A percentile compares a stretch with the other conserved stretches of the same genome.
These are phyloP conservation scores for Etheostoma cragini DNA, from an alignment of 2,113 vertebrate species.

Conservation along the genomic window DNA sequence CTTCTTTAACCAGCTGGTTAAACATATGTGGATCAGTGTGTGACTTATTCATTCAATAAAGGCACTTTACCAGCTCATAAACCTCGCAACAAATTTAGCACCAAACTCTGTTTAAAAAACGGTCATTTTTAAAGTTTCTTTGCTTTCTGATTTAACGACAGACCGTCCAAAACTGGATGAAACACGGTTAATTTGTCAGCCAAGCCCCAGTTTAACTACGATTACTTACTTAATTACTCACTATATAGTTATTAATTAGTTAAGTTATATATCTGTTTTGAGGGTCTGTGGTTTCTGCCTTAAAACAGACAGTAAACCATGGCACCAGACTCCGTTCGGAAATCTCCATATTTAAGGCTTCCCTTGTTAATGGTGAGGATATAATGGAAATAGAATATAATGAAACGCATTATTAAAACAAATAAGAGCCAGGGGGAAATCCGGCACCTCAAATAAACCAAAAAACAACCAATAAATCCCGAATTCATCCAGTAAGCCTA, in stretches of 20 bases:
- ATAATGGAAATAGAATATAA: background rate
- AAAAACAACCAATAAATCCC: background rate
- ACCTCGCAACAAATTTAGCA: background rate
- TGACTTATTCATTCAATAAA: no score
- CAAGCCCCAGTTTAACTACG: background rate
- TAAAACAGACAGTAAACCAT: background rate
- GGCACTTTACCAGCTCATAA: no score
- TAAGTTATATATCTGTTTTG: background rate
- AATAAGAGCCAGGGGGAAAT: background rate
- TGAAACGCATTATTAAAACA: rapidly evolving
- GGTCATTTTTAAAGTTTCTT: background rate
- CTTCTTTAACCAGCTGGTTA: no score
- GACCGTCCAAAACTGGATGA: no score
- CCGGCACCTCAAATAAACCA: background rate
- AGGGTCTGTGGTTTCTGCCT: background rate
- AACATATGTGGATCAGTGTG: background rate
- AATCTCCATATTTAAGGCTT: background rate
- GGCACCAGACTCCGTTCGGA: background rate
- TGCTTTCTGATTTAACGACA: background rate
- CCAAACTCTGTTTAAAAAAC: background rate
- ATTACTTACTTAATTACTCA: no score
- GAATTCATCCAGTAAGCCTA: background rate
- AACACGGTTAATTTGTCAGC: no score
- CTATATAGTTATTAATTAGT: rapidly evolving
- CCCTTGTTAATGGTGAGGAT: background rate